phyloP scores from a whole-genome alignment of 1,140 invertebrate species.

The Trachelipus rathkii region DNA sequence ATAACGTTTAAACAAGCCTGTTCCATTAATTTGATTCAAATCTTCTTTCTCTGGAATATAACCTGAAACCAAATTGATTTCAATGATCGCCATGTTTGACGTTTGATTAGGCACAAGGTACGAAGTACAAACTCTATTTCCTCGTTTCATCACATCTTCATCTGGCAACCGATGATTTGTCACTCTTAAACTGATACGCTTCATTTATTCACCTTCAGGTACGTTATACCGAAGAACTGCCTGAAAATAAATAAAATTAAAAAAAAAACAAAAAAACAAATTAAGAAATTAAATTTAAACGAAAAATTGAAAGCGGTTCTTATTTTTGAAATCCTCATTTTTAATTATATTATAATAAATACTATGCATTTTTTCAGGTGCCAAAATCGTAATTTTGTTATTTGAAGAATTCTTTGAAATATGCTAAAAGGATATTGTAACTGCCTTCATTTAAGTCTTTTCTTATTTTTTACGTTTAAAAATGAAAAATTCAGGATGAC shows the following conservation, averaged over 20 bases:
- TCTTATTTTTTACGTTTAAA: too few relatives aligned
- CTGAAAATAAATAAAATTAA: constrained; percentile 21
- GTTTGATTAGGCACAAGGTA: constrained; percentile 36
- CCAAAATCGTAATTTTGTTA: too few relatives aligned
- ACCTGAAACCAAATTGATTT: constrained; percentile 44
- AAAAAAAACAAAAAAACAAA: background rate
- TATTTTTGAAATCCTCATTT: background rate
- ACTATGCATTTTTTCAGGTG: too few relatives aligned
- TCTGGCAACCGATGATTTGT: constrained; percentile 26
- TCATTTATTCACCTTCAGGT: constrained; percentile 29
- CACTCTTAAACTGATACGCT: constrained; percentile 31
- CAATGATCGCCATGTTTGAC: constrained; percentile 46
- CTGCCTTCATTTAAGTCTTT: too few relatives aligned
- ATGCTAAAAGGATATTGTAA: too few relatives aligned
- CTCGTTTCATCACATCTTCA: constrained; percentile 27
- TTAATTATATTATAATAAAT: too few relatives aligned
- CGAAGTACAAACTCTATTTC: constrained; percentile 32
- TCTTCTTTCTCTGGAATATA: constrained; percentile 38
- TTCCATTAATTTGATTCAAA: constrained; percentile 37
- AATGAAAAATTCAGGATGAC: too few relatives aligned
- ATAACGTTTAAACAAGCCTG: constrained; percentile 49
- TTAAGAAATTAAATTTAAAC: background rate
- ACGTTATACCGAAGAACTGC: constrained; percentile 41
- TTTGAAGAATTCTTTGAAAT: too few relatives aligned
- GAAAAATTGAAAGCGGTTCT: background rate